Base-by-base conservation (phyloP, 2,797 vertebrate species). In the Rhinella marina region DNA sequence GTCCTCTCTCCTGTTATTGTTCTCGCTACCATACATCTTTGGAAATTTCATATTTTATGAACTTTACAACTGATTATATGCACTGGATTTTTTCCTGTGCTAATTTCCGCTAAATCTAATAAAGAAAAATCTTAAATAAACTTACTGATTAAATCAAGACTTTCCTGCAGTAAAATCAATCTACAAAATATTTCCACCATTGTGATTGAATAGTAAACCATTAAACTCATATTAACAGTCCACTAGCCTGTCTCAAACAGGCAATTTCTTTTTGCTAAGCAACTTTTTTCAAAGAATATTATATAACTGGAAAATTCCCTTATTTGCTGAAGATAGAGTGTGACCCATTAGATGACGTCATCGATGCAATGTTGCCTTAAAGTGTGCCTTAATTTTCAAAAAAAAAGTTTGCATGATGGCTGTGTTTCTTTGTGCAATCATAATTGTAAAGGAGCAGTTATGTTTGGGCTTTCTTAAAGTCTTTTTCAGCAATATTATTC, bases 101-200 rank as follows among this genome's bases (percentile, higher is more conserved):
- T 72, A 32, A 48, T 73, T 73, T 73, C 32, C 32, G 21, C 7
- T 48, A 48, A 73, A 73, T 72, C 14, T 29, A 32, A 72, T 72
- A 19, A 72, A 72, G 29, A 48, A 73, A 68, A 73, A 41, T 32
- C 16, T 68, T 16, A 73, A 41, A 21, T 7, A 72, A 32, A 72
- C 7, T 9, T 41, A 32, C 7, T 19, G 68, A 72, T 32, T 16
- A 41, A 72, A 32, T 8, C 64, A 25, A 66, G 64, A 66, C 68
- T 41, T 70, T 73, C 32, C 70, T 73, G 70, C 48, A 73, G 29
- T 7, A 48, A 73, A 79, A 79, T 54, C 54, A 79, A 54, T 54
- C 77, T 27, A 79, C n/a, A 79, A 59, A 79, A 54, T 78, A 25
- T 79, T 50, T 54, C n/a, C 17, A 27, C 13, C 70, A 48, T 73